phyloP scores from a whole-genome alignment of 2,797 vertebrate species.

The Periparus ater region DNA sequence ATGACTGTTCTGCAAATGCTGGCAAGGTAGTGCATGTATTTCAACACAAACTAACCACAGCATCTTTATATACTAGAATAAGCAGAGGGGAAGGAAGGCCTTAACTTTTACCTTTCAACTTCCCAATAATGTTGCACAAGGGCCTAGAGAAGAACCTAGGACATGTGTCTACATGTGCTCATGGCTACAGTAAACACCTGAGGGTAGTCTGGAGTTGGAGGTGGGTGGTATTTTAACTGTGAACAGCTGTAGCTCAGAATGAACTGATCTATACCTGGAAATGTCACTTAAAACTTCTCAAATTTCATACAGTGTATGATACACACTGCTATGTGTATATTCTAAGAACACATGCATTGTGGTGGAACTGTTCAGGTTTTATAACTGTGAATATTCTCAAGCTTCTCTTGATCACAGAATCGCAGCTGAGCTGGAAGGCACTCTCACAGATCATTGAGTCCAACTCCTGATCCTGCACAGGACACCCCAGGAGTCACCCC shows the following conservation, averaged over 20 bases:
- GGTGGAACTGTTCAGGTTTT: neutral
- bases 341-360: neutral
- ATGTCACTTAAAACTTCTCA: neutral
- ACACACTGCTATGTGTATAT: neutral
- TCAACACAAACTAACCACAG: neutral
- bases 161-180: neutral
- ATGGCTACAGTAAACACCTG: neutral
- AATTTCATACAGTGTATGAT: neutral
- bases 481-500: neutral
- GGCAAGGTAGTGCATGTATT: neutral
- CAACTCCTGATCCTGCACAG: neutral
- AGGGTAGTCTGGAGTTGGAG: neutral
- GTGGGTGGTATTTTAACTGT: neutral
- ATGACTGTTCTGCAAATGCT: neutral
- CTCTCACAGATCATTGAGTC: rapidly evolving
- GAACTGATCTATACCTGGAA: neutral
- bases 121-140: neutral
- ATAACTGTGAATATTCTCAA: neutral
- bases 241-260: neutral
- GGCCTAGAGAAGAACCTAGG: neutral
- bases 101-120: neutral
- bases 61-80: neutral
- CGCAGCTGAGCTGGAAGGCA: neutral
- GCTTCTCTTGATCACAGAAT: neutral
- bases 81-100: neutral